Conservation (phyloP, 2,113 vertebrate genomes). For the Paedocypris sp. region DNA sequence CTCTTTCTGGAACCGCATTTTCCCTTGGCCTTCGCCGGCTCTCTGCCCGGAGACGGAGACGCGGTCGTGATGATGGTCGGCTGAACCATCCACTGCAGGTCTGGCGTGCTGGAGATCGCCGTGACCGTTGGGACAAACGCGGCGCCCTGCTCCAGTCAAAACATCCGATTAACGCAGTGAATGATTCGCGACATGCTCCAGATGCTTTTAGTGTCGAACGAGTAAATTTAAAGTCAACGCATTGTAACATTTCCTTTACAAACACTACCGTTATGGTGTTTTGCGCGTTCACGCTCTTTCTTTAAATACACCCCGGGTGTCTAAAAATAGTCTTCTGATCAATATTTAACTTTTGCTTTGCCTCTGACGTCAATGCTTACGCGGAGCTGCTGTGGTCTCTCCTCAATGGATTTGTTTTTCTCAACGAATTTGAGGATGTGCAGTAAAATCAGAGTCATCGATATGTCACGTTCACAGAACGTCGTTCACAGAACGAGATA, state of each 20-base stretch:
- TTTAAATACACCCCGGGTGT: conserved; percentile 46
- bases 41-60: conserved; percentile 73
- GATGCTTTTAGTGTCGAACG: too few relatives aligned
- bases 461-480: too few relatives aligned
- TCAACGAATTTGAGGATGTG: too few relatives aligned
- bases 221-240: too few relatives aligned
- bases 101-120: conserved; percentile 80
- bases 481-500: too few relatives aligned
- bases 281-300: not conserved
- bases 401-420: conserved; percentile 96
- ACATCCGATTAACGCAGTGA: too few relatives aligned
- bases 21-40: conserved; percentile 60
- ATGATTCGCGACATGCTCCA: too few relatives aligned
- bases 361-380: conserved; percentile 92
- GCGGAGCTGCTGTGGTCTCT: conserved; percentile 94
- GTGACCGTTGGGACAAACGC: conserved; percentile 82
- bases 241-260: too few relatives aligned
- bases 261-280: not conserved
- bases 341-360: conserved; percentile 85
- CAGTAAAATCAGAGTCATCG: too few relatives aligned
- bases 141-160: conserved; percentile 77
- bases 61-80: conserved; percentile 78
- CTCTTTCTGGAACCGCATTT: conserved; percentile 77
- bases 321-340: conserved; percentile 65
- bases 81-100: conserved; percentile 92